These are phyloP conservation scores for Ciconia stormi DNA, from an alignment of 2,113 vertebrate species.

Conservation along the genomic window DNA sequence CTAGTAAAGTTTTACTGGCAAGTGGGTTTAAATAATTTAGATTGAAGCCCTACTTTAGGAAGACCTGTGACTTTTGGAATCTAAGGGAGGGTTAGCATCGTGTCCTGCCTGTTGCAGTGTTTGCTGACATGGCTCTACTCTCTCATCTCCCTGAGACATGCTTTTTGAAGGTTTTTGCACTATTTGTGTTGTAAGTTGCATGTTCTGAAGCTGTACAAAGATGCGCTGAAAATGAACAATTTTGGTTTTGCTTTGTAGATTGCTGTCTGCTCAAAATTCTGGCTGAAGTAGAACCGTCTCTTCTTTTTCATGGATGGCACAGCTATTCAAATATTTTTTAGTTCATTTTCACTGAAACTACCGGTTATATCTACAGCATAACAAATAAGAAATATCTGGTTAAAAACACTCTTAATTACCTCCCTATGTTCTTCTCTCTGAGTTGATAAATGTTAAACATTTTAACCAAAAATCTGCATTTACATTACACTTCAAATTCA, in stretches of 20 bases:
- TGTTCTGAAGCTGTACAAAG: background rate
- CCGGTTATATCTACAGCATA: background rate
- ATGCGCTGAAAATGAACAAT: background rate
- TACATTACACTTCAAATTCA: background rate
- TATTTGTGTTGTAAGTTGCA: background rate
- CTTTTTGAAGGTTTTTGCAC: background rate
- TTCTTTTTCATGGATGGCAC: background rate
- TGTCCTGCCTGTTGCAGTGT: background rate
- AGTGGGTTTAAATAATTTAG: background rate
- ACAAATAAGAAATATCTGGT: background rate
- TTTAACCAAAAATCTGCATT: background rate
- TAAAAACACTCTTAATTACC: background rate
- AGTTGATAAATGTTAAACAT: background rate
- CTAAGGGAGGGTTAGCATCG: rapidly evolving
- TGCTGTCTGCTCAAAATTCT: background rate
- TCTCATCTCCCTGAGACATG: background rate
- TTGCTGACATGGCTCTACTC: background rate
- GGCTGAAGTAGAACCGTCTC: background rate
- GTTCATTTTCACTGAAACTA: background rate
- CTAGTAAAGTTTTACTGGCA: background rate
- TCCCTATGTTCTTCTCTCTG: background rate
- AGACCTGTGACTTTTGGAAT: background rate
- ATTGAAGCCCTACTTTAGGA: background rate
- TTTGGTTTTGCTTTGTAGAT: background rate
- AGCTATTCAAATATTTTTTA: background rate